phyloP scores from a whole-genome alignment of 2,888 invertebrate species.

The Ormyrus thymus region DNA sequence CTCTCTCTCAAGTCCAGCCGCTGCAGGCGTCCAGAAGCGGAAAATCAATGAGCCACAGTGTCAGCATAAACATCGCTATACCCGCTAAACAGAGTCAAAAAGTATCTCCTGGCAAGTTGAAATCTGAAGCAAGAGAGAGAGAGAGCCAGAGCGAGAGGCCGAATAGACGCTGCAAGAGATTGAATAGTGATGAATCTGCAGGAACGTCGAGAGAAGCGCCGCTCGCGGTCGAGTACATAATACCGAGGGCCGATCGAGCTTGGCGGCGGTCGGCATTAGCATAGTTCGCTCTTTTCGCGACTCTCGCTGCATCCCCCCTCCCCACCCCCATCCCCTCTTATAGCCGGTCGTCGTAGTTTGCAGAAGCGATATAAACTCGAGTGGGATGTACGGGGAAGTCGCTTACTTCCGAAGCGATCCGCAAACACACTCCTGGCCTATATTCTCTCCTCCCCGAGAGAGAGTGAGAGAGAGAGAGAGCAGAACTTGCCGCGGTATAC shows the following conservation, averaged over 20 bases:
- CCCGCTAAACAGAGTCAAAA: slow-evolving; percentile 39
- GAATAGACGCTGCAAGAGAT: slow-evolving; percentile 1
- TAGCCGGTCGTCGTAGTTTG: slow-evolving; percentile 29
- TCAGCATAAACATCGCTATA: background rate
- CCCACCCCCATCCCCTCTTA: too few relatives aligned
- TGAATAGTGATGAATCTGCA: slow-evolving; percentile 37
- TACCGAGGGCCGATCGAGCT: background rate
- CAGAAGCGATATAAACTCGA: slow-evolving; percentile 34
- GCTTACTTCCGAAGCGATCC: background rate
- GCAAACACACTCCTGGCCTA: background rate
- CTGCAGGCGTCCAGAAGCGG: background rate
- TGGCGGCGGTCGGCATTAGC: slow-evolving; percentile 15
- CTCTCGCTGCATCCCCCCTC: too few relatives aligned
- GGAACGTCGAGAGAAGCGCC: background rate
- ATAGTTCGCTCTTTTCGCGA: slow-evolving; percentile 28
- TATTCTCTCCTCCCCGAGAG: background rate
- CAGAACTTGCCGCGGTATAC: background rate
- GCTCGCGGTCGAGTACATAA: background rate
- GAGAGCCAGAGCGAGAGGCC: background rate
- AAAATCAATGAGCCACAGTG: slow-evolving; percentile 38
- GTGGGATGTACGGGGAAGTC: background rate
- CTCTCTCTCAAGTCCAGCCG: too few relatives aligned
- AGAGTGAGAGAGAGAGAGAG: background rate
- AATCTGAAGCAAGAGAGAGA: background rate
- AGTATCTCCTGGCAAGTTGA: background rate